These are phyloP conservation scores for Pollicipes pollicipes DNA, from an alignment of 1,140 invertebrate genomes.

Conservation along the genomic window DNA sequence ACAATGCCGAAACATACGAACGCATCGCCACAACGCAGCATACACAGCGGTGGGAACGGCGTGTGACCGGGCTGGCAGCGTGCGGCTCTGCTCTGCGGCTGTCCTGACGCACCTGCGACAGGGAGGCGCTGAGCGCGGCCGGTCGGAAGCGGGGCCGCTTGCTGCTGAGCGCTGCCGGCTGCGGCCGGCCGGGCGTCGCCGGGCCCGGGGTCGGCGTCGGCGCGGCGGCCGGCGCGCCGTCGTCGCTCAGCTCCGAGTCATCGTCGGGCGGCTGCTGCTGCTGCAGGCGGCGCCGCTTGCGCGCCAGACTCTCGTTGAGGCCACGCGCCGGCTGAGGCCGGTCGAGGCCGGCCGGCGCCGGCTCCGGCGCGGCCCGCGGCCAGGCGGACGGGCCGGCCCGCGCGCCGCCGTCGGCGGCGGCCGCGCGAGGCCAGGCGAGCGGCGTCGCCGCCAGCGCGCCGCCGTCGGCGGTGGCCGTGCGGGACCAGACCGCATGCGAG, in stretches of 20 bases:
- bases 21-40: too few species aligned
- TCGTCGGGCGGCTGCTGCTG: not conserved
- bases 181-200: conserved; percentile 11
- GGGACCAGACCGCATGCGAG: too few species aligned
- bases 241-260: not conserved
- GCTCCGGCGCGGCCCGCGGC: too few species aligned
- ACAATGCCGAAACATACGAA: too few species aligned
- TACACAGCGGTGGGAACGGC: too few species aligned
- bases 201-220: conserved; percentile 4
- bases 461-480: too few species aligned
- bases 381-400: not conserved
- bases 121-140: conserved; percentile 14
- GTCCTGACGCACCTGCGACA: not conserved
- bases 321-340: too few species aligned
- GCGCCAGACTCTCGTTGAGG: not conserved
- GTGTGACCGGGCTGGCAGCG: too few species aligned
- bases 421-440: not conserved
- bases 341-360: too few species aligned
- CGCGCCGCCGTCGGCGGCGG: not conserved
- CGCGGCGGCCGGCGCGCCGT: conserved; percentile 6
- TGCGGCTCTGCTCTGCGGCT: too few species aligned
- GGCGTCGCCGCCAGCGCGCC: too few species aligned
- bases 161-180: conserved; percentile 13
- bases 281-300: not conserved
- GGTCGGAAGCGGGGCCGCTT: conserved; percentile 17